Evolutionary conservation across 2,797 vertebrate species (phyloP).

Genomic region (Nothura maculosa): DNA sequence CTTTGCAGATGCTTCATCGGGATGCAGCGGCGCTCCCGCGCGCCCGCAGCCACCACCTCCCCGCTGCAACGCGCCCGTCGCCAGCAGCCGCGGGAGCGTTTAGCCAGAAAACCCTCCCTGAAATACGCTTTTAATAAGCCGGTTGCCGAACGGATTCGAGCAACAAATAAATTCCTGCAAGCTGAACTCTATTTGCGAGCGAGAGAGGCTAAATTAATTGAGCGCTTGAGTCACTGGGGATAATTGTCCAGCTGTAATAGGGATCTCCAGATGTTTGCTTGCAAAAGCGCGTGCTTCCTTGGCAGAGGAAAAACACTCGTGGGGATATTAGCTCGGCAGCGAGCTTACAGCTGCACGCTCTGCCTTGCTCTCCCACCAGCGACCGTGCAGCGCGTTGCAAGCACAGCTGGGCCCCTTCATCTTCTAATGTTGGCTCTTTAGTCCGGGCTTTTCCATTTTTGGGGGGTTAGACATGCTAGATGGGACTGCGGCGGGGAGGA

Average conservation of each 20-base stretch:
- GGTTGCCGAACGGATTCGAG: neutral
- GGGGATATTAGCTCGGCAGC: constrained; percentile 55
- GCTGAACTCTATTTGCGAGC: constrained; percentile 22
- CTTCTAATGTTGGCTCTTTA: neutral
- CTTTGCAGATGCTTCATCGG: constrained; percentile 27
- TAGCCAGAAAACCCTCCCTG: constrained; percentile 8
- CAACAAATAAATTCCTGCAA: constrained; percentile 34
- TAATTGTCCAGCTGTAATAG: constrained; percentile 65
- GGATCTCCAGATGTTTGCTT: constrained; percentile 70
- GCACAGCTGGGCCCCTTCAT: neutral
- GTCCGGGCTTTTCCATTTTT: neutral
- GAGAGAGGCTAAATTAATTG: constrained; percentile 62
- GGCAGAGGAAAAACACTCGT: constrained; percentile 56
- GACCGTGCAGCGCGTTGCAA: neutral
- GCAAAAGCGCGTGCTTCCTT: constrained; percentile 30
- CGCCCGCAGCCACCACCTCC: constrained; percentile 2
- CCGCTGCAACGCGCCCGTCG: neutral
- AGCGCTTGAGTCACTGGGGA: constrained; percentile 21
- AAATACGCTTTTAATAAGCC: constrained; percentile 74
- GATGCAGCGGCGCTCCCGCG: neutral
- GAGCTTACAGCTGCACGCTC: constrained; percentile 56
- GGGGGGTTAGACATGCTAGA: neutral
- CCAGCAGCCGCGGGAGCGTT: constrained; percentile 11
- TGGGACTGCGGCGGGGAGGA: fast-evolving
- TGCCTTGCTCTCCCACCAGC: constrained; percentile 17